Percentiles rank a stretch among this genome's conserved stretches.
phyloP scores from a whole-genome alignment of 2,888 invertebrate genomes.

The Cephus pygmeus region DNA sequence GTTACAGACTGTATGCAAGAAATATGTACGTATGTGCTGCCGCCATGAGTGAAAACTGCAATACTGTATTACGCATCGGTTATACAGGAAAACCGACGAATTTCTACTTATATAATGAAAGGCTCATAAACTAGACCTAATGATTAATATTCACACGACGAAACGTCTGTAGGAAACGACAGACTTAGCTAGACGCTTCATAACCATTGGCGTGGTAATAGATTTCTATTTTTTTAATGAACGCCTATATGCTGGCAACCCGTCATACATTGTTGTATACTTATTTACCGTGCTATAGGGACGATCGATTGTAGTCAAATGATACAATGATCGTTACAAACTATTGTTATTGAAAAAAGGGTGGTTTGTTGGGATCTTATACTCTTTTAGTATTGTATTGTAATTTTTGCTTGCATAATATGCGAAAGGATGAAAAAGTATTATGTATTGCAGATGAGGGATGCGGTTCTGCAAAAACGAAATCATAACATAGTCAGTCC shows the following conservation, averaged over 20 bases:
- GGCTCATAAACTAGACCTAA: not conserved
- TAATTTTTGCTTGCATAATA: not conserved
- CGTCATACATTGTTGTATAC: not conserved
- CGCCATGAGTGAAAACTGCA: not conserved
- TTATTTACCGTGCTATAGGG: not conserved
- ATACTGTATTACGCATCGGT: not conserved
- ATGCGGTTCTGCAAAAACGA: constrained; percentile 77
- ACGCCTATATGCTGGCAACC: not conserved
- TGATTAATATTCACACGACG: not conserved
- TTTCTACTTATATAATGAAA: not conserved
- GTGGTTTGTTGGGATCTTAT: not conserved
- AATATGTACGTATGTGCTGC: not conserved
- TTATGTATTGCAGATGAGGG: constrained; percentile 64
- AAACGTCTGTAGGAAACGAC: not conserved
- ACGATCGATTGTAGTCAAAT: not conserved
- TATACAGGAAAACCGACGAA: not conserved
- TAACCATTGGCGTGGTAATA: not conserved
- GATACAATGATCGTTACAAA: not conserved
- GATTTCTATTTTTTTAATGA: not conserved
- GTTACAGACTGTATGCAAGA: not conserved
- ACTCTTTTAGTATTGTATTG: not conserved
- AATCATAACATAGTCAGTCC: constrained; percentile 77
- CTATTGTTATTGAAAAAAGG: not conserved
- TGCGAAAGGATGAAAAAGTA: not conserved
- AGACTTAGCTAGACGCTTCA: not conserved